These are phyloP conservation scores for Periophthalmodon schlosseri DNA, from an alignment of 2,113 vertebrate species.

Conservation along the genomic window DNA sequence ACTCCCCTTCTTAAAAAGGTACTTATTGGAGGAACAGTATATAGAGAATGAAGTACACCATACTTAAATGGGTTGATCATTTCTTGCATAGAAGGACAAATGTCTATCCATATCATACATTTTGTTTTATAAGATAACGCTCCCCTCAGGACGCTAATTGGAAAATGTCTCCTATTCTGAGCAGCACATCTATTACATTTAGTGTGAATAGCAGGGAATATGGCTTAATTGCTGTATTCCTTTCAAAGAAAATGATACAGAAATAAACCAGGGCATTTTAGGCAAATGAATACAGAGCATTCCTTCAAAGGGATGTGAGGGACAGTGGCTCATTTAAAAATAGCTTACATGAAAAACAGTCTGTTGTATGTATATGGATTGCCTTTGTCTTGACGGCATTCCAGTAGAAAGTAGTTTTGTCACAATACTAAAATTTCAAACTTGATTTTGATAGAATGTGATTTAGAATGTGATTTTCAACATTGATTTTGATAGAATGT, in stretches of 20 bases:
- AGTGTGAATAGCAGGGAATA: slow-evolving; percentile 26
- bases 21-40: too few relatives aligned
- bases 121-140: slow-evolving; percentile 17
- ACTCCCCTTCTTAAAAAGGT: too few relatives aligned
- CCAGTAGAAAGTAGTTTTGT: slow-evolving; percentile 22
- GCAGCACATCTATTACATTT: slow-evolving; percentile 32
- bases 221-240: slow-evolving; percentile 31
- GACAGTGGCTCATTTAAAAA: slow-evolving; percentile 36
- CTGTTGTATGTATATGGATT: slow-evolving; percentile 45
- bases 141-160: slow-evolving; percentile 28
- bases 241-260: slow-evolving; percentile 33
- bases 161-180: slow-evolving; percentile 43
- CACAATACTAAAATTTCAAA: too few relatives aligned
- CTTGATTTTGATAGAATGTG: too few relatives aligned
- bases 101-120: not conserved
- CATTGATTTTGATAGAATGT: too few relatives aligned
- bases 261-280: slow-evolving; percentile 46
- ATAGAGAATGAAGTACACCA: not conserved
- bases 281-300: slow-evolving; percentile 52
- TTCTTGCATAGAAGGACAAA: not conserved
- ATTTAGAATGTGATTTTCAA: too few relatives aligned
- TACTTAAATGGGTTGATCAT: not conserved
- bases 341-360: slow-evolving; percentile 41
- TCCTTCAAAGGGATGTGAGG: slow-evolving; percentile 19
- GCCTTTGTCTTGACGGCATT: slow-evolving; percentile 42